Base-by-base conservation (phyloP, 2,797 vertebrate genomes). In the Oreortyx pictus region DNA sequence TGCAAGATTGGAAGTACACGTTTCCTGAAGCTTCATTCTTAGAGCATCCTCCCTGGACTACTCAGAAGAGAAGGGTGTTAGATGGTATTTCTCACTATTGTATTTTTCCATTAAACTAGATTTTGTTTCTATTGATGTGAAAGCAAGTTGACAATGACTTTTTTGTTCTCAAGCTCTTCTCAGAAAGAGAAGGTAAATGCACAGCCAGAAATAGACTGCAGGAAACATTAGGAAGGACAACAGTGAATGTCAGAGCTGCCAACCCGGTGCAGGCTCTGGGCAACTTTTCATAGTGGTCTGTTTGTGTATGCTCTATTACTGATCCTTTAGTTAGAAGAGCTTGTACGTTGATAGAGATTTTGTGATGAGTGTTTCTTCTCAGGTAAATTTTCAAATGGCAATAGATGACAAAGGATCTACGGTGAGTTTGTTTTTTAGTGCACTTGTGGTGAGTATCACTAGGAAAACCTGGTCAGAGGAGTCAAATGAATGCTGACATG, bases 401-500 rank as follows among this genome's bases (percentile, higher is more conserved):
- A 24, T 29, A 81, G 62, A 67, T 76, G 17, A 54, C 56, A 27
- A 90, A 75, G 14, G 6, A 41, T 50, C 16, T 61, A 29, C 3
- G 7, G 11, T 41, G 67, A 81, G 46, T 78, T 94, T 68, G 14
- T 4, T 71, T 90, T 81, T 74, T 20, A 41, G 49, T 39, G 2
- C 35, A 68, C 37, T 78, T 83, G 52, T 77, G n/a, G 44, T 54
- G n/a, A 65, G 6, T 9, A 22, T 67, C 75, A 11, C 22, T 47
- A 67, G 76, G 47, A 83, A 62, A 90, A 27, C 35, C 57, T 61
- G 1, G 7, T 92, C 86, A 68, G 83, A 54, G 77, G 94, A 86
- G 81, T 96, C 75, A 90, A 90, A 77, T 17, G 9, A 83, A 33
- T 39, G 15, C 35, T 77, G 81, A 88, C 67, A 61, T 59, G 82